phyloP scores from a whole-genome alignment of 2,888 invertebrate genomes.

The Aphidius colemani region DNA sequence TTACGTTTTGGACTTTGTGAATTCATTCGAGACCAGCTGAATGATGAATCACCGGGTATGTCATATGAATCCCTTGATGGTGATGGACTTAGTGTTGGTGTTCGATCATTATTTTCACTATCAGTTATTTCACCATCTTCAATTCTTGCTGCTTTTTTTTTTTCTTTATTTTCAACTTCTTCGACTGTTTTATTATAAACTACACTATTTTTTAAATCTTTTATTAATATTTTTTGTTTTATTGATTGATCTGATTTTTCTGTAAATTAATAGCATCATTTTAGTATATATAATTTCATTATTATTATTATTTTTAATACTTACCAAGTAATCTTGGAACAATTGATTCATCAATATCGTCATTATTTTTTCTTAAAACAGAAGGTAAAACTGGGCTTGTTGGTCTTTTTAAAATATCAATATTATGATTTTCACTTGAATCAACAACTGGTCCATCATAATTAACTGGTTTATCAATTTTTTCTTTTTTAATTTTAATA shows the following conservation, averaged over 20 bases:
- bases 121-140: slow-evolving; percentile 69
- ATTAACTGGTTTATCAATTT: slow-evolving; percentile 34
- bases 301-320: slow-evolving; percentile 11
- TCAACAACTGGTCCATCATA: slow-evolving; percentile 37
- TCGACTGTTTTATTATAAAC: slow-evolving; percentile 71
- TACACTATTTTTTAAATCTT: slow-evolving; percentile 71
- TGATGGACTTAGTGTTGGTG: slow-evolving; percentile 54
- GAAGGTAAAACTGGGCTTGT: slow-evolving; percentile 45
- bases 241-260: slow-evolving; percentile 56
- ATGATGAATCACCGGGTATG: slow-evolving; percentile 31
- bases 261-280: slow-evolving; percentile 28
- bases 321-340: slow-evolving; percentile 51
- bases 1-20: slow-evolving; percentile 40
- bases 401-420: slow-evolving; percentile 13
- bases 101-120: slow-evolving; percentile 45
- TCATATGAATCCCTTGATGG: slow-evolving; percentile 33
- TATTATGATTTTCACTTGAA: slow-evolving; percentile 32
- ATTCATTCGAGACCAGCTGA: slow-evolving; percentile 37
- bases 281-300: background rate
- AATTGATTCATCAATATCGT: slow-evolving; percentile 57
- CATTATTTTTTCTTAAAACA: slow-evolving; percentile 58
- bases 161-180: slow-evolving; percentile 68
- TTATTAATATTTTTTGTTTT: slow-evolving; percentile 68
- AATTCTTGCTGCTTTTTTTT: slow-evolving; percentile 66
- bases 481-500: slow-evolving; percentile 32